Base-by-base conservation (phyloP, 2,113 vertebrate species). In the Actenoides lindsayi region DNA sequence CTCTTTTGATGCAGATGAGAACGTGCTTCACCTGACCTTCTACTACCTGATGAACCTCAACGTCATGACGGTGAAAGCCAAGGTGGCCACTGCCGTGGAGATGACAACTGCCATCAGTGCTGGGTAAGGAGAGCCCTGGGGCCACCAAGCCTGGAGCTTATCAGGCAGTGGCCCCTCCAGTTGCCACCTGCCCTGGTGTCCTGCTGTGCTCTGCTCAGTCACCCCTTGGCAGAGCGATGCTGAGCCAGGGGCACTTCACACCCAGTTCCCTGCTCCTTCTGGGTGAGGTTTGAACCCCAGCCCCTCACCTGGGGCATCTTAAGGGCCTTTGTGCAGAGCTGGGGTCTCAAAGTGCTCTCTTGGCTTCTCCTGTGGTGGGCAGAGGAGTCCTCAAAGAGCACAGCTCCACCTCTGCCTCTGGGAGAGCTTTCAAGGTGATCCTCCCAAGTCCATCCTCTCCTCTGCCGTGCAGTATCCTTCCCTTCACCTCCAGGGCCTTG, bases 31-130 rank as follows among this genome's bases (percentile, higher is more conserved):
- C 96, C 98, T 99, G 87, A 99, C 97, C 92, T 99, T 99, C 98
- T 99, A 98, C 97, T 99, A 99, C 97, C 97, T 99, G 97, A 99
- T 99, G 99, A 99, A 99, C 98, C 99, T 99, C 98, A 99, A 99
- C 15, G 98, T 99, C 80, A 97, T 99, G 98, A 99, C 99, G 0
- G 99, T 99, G 79, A 99, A 99, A 95, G 98, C 98, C 90, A 99
- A 98, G 97, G 99, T 99, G 93, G 98, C 98, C 15, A 98, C 99
- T 1, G 90, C 98, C 2, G 85, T 93, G 1, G 99, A 99, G 96
- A 97, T 99, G 93, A 98, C 90, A 39, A 97, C 98, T 0, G 98
- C 99, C 86, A 97, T 99, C 98, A 98, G 98, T 48, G 98, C 98
- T 1, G 98, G 98, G 98, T 98, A 81, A 98, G 98, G 95, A 70